Evolutionary conservation across 2,888 invertebrate species (phyloP).

Genomic region (Caradrina clavipalpis): DNA sequence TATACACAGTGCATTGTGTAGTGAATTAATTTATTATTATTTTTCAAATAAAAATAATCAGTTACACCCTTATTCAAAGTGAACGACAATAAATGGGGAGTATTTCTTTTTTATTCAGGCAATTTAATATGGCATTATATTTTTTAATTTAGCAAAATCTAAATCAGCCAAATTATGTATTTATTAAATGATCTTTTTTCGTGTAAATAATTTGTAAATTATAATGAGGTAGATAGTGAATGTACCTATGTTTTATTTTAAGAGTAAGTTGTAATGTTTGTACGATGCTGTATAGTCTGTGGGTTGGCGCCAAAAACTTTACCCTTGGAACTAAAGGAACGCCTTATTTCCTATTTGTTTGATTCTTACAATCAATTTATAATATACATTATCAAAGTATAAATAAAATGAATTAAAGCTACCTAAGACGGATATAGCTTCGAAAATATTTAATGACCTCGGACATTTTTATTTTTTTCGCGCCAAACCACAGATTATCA

Average conservation of each 20-base stretch:
- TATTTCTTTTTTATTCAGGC: constrained; percentile 62
- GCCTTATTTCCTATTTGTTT: constrained; percentile 46
- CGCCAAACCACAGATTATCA: constrained; percentile 64
- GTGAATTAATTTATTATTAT: constrained; percentile 76
- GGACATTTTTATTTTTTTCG: constrained; percentile 50
- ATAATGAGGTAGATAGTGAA: constrained; percentile 86
- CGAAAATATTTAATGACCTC: neutral
- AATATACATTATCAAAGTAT: neutral
- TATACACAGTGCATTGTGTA: constrained; percentile 70
- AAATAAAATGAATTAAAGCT: constrained; percentile 5
- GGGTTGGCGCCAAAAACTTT: constrained; percentile 60
- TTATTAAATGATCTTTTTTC: constrained; percentile 83
- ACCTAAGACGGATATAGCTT: neutral
- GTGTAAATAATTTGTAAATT: constrained; percentile 88
- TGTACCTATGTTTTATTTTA: constrained; percentile 74
- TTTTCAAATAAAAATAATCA: constrained; percentile 51
- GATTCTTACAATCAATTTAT: neutral
- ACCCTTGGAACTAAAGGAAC: constrained; percentile 13
- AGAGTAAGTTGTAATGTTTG: constrained; percentile 65
- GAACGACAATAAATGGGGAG: constrained; percentile 81
- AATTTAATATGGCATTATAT: constrained; percentile 63
- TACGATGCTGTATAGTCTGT: constrained; percentile 61
- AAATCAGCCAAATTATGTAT: constrained; percentile 84
- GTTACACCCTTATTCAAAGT: constrained; percentile 68
- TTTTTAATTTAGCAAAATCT: constrained; percentile 63